These are phyloP conservation scores for Pseudorhiza aurosa DNA, from an alignment of 30 jellyfish, hydroid and myxozoan genomes.

Conservation along the genomic window DNA sequence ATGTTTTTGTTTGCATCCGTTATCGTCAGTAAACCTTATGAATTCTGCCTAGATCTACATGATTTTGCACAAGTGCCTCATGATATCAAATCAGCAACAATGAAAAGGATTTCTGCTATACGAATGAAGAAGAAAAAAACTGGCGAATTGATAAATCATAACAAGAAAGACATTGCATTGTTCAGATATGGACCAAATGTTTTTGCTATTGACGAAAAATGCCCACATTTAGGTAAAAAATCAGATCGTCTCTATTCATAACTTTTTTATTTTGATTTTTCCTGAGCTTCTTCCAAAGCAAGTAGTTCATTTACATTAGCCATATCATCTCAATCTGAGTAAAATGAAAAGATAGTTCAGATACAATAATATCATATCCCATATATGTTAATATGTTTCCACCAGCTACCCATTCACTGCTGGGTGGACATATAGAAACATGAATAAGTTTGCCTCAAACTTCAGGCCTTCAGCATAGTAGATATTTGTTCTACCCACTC, in stretches of 20 bases:
- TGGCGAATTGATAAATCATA: conserved; percentile 62
- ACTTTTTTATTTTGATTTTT: not conserved
- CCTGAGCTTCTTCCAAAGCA: not conserved
- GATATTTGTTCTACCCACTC: too few species aligned
- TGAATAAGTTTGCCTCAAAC: too few species aligned
- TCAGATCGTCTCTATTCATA: not conserved
- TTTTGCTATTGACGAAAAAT: conserved; percentile 88
- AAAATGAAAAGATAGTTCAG: too few species aligned
- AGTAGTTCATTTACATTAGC: not conserved
- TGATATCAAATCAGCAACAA: not conserved
- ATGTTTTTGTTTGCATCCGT: too few species aligned
- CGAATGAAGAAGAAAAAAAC: conserved; percentile 10
- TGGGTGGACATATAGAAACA: too few species aligned
- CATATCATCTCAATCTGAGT: not conserved
- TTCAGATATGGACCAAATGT: conserved; percentile 78
- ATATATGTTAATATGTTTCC: too few species aligned
- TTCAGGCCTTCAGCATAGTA: too few species aligned
- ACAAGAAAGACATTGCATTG: conserved; percentile 73
- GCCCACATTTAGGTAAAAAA: conserved; percentile 92
- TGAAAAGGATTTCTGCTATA: conserved; percentile 12
- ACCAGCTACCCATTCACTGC: too few species aligned
- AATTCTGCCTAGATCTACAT: not conserved
- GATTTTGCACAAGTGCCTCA: not conserved
- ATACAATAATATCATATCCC: too few species aligned
- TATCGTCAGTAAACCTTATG: too few species aligned